Conservation (phyloP, 1,140 invertebrate genomes). For the Leptinotarsa undecemlineata region DNA sequence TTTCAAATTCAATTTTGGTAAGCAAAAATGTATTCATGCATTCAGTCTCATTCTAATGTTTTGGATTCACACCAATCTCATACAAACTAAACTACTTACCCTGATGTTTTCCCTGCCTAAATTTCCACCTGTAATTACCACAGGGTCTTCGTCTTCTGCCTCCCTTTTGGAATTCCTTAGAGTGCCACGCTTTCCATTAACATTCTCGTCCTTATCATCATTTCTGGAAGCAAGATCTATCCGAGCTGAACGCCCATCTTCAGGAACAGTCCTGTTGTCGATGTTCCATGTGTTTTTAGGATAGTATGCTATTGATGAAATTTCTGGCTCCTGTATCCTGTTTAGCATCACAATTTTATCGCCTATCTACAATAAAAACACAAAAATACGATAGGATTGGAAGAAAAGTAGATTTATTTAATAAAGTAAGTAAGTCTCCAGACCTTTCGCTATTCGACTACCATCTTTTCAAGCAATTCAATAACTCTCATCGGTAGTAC, state of each 20-base stretch:
- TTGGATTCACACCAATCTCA: too few relatives aligned
- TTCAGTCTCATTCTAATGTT: too few relatives aligned
- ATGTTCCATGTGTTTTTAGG: constrained; percentile 46
- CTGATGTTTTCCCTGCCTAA: background rate
- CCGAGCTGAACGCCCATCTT: constrained; percentile 40
- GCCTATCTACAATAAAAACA: constrained; percentile 57
- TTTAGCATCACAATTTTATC: constrained; percentile 70
- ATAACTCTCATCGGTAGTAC: too few relatives aligned
- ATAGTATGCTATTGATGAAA: constrained; percentile 49
- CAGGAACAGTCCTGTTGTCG: constrained; percentile 24
- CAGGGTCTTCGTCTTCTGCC: constrained; percentile 33
- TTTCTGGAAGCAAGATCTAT: constrained; percentile 43
- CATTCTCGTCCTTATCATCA: constrained; percentile 68
- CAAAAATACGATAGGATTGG: background rate
- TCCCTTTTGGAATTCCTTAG: constrained; percentile 51
- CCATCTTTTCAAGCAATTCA: too few relatives aligned
- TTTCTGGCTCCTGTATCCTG: constrained; percentile 58
- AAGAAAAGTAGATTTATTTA: background rate
- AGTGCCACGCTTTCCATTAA: constrained; percentile 70
- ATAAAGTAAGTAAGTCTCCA: too few relatives aligned
- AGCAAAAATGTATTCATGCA: too few relatives aligned
- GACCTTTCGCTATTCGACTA: too few relatives aligned
- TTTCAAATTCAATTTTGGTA: too few relatives aligned
- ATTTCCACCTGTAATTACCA: background rate
- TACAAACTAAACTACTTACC: background rate